A percentile compares a stretch with the other conserved stretches of the same genome.
phyloP scores from a whole-genome alignment of 2,888 invertebrate genomes.

The Scaeva pyrastri region DNA sequence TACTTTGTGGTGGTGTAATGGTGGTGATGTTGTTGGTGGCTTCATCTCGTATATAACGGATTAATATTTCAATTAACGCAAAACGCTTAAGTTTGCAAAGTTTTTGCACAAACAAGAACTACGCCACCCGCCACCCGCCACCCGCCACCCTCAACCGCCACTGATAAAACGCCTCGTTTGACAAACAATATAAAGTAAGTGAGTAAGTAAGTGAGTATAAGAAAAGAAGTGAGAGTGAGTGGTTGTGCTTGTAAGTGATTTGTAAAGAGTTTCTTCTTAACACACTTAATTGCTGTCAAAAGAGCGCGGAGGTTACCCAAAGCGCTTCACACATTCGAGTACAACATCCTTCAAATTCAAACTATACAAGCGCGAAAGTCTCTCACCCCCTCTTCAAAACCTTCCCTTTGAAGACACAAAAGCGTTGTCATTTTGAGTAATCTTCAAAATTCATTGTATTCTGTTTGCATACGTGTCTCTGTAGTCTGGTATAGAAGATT shows the following conservation, averaged over 20 bases:
- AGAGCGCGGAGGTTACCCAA: not conserved
- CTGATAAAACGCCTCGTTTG: conserved; percentile 3
- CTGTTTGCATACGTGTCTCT: too few relatives aligned
- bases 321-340: too few relatives aligned
- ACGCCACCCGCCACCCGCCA: too few relatives aligned
- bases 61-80: conserved; percentile 64
- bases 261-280: conserved; percentile 43
- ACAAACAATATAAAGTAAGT: not conserved
- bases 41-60: conserved; percentile 5
- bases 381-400: not conserved
- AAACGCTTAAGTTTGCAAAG: conserved; percentile 24
- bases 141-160: too few relatives aligned
- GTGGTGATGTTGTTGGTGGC: not conserved
- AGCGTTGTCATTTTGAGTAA: conserved; percentile 52
- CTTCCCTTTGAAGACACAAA: conserved; percentile 13
- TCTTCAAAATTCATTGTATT: not conserved
- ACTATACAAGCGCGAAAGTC: too few relatives aligned
- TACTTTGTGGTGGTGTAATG: too few relatives aligned
- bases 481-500: not conserved
- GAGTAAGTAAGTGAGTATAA: not conserved
- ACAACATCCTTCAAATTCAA: too few relatives aligned
- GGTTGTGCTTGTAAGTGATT: not conserved
- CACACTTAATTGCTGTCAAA: not conserved
- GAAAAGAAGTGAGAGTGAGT: too few relatives aligned
- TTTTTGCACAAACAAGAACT: conserved; percentile 23